These are phyloP conservation scores for Anabacerthia variegaticeps DNA, from an alignment of 2,797 vertebrate species.

Conservation along the genomic window DNA sequence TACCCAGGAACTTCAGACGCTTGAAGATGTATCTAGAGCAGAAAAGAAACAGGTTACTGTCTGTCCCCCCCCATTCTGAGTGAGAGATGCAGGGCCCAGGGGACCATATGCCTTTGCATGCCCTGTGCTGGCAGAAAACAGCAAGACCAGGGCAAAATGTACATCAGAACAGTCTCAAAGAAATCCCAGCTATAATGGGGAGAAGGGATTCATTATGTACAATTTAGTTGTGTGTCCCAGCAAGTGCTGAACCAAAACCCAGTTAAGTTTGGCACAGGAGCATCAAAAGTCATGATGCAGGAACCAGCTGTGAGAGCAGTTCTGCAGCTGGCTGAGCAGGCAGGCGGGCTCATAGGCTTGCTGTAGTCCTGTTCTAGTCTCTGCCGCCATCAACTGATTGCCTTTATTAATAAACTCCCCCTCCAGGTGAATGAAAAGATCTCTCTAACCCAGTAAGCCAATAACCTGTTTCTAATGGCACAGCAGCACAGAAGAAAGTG, in stretches of 20 bases:
- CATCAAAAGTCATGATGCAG: background rate
- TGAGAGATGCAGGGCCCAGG: background rate
- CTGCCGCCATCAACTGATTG: background rate
- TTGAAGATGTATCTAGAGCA: slow-evolving; percentile 91
- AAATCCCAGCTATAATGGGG: background rate
- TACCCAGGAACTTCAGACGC: slow-evolving; percentile 92
- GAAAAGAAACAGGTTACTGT: slow-evolving; percentile 17
- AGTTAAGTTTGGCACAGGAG: rapidly evolving
- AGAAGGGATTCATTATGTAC: background rate
- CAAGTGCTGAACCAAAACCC: background rate
- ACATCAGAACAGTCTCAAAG: background rate
- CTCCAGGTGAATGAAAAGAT: background rate
- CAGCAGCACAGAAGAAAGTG: background rate
- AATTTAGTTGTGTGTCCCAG: background rate
- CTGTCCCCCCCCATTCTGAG: background rate
- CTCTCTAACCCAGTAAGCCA: background rate
- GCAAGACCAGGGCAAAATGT: background rate
- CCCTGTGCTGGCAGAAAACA: background rate
- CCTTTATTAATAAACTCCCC: background rate
- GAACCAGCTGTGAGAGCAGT: background rate
- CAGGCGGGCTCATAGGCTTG: background rate
- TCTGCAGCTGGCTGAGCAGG: background rate
- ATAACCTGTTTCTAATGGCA: background rate
- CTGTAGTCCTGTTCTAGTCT: background rate
- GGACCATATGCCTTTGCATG: rapidly evolving